phyloP scores from a whole-genome alignment of 2,797 vertebrate species.

The Rhinichthys osculus region DNA sequence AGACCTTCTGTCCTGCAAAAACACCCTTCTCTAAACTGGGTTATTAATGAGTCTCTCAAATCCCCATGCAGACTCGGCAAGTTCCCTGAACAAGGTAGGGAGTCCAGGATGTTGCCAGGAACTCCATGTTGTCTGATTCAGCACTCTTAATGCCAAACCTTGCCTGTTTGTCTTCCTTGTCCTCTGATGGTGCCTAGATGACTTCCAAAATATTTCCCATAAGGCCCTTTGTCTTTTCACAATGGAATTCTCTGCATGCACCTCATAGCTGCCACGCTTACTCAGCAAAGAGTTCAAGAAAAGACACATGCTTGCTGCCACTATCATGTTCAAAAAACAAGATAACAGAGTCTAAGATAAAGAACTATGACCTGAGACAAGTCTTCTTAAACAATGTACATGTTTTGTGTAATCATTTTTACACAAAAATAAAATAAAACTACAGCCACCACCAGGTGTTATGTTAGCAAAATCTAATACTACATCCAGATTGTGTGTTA shows the following conservation, averaged over 20 bases:
- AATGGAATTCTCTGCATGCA: constrained; percentile 36
- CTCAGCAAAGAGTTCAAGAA: constrained; percentile 28
- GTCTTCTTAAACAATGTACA: background rate
- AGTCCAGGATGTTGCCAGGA: constrained; percentile 5
- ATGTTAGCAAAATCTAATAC: background rate
- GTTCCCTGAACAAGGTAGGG: constrained; percentile 8
- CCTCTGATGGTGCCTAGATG: constrained; percentile 36
- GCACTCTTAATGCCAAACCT: constrained; percentile 35
- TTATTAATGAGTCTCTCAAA: background rate
- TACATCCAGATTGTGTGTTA: background rate
- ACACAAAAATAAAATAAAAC: background rate
- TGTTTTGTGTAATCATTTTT: background rate
- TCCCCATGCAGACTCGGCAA: constrained; percentile 1
- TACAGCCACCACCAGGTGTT: background rate
- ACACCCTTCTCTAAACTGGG: background rate
- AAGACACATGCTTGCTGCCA: constrained; percentile 4
- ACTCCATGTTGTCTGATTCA: constrained; percentile 40
- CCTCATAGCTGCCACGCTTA: constrained; percentile 35
- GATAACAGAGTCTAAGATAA: constrained; percentile 33
- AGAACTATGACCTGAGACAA: background rate
- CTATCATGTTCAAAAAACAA: constrained; percentile 14
- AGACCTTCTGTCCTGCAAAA: constrained; percentile 12
- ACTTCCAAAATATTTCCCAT: constrained; percentile 1
- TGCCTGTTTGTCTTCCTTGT: constrained; percentile 25
- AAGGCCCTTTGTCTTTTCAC: constrained; percentile 32